Base-by-base conservation (phyloP, 2,888 invertebrate species). In the Perizoma flavofasciatum region DNA sequence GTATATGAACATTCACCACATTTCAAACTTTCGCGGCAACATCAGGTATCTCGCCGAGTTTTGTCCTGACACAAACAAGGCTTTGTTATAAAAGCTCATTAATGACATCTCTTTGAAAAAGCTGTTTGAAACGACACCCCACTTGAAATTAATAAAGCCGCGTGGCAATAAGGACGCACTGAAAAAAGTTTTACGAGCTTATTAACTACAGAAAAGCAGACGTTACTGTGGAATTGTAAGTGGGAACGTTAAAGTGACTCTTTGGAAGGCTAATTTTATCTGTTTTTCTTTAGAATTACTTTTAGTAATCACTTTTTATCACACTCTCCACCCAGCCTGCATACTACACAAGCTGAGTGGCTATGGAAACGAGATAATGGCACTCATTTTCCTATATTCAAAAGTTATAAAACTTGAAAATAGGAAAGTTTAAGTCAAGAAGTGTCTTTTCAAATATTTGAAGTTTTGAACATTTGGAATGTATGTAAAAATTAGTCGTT, bases 41-140 rank as follows among this genome's bases (percentile, higher is more conserved):
- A 57, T 9, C 44, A 53, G 37, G 33, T 32, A 11, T 41, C 35
- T 48, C 11, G 22, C 32, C 5, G 44, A 51, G 50, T 51, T 47
- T 46, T 55, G 39, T 49, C n/a, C 34, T 32, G 34, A 48, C 51
- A 51, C 54, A 59, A 59, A 59, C 55, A 52, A 44, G 39, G 44
- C 55, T 51, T 55, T 60, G 55, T 60, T 40, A 39, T 11, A n/a
- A 37, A 48, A 49, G 55, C 60, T 52, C 60, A 60, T 60, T 60
- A 60, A 56, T 51, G 52, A 41, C 49, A 56, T 56, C 53, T 61
- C 56, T 50, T 45, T 53, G 55, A 56, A 56, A 53, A 49, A 48
- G 50, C 55, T 34, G 52, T 52, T 51, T 37, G 35, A 48, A 61
- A 53, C 54, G 54, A 53, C 59, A 49, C 49, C 59, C 46, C 52